Evolutionary conservation across 2,113 vertebrate species (phyloP).

Genomic region (Carassius gibelio): DNA sequence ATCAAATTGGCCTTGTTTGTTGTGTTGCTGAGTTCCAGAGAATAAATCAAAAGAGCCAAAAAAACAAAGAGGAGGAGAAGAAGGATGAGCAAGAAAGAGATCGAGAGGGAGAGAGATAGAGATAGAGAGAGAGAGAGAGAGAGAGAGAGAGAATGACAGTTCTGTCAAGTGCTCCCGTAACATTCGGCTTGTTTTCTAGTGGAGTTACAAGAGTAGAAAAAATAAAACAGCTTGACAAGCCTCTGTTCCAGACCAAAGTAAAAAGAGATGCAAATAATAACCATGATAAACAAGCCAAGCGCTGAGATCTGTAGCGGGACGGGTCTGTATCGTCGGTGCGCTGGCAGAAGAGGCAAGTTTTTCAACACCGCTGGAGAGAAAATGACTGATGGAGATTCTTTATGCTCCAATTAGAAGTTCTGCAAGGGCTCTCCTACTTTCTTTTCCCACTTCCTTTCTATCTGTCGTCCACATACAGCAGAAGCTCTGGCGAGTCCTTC

Average conservation of each 20-base stretch:
- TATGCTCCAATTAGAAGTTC: constrained; percentile 48
- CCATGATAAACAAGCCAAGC: constrained; percentile 19
- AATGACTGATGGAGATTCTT: constrained; percentile 41
- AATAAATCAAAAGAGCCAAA: constrained; percentile 60
- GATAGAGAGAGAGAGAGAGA: neutral
- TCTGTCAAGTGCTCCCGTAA: constrained; percentile 38
- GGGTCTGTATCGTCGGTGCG: neutral
- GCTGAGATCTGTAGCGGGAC: neutral
- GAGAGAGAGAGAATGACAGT: constrained; percentile 6
- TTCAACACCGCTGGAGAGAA: constrained; percentile 11
- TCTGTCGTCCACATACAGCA: neutral
- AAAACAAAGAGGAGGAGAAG: constrained; percentile 41
- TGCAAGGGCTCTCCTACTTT: neutral
- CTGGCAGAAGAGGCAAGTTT: neutral
- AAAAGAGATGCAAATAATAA: constrained; percentile 45
- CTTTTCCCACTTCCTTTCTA: neutral
- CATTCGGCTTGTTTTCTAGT: constrained; percentile 26
- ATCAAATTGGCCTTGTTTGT: constrained; percentile 32
- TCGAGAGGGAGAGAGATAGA: neutral
- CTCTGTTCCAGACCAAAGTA: constrained; percentile 34
- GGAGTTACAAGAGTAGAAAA: constrained; percentile 25
- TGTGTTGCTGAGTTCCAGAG: constrained; percentile 59
- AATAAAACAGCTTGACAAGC: constrained; percentile 40
- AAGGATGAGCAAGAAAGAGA: constrained; percentile 12
- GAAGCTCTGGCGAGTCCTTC: neutral